Evolutionary conservation across 2,797 vertebrate genomes (phyloP).

Genomic region (Ctenopoma multispine): DNA sequence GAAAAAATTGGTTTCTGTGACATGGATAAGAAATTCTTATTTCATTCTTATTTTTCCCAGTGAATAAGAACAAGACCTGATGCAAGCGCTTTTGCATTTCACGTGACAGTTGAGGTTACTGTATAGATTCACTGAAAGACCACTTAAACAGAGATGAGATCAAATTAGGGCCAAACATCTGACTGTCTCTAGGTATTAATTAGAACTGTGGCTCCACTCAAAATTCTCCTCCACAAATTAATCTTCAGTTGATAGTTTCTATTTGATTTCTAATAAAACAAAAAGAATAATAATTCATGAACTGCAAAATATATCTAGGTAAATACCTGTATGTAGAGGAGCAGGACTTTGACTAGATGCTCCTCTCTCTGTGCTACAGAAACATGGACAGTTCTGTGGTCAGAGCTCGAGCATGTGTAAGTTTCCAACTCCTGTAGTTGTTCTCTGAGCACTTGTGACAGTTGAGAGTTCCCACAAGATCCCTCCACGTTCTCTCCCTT

Average conservation of each 20-base stretch:
- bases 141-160: background rate
- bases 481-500: conserved; percentile 58
- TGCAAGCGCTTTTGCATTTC: conserved; percentile 8
- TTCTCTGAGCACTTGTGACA: conserved; percentile 67
- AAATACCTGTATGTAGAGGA: conserved; percentile 82
- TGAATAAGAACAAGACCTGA: conserved; percentile 22
- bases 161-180: background rate
- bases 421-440: conserved; percentile 71
- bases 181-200: background rate
- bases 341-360: conserved; percentile 68
- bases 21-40: background rate
- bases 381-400: conserved; percentile 33
- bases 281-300: background rate
- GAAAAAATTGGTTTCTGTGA: conserved; percentile 25
- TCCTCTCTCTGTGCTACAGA: conserved; percentile 62
- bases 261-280: background rate
- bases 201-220: background rate
- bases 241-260: background rate
- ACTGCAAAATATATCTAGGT: conserved; percentile 8
- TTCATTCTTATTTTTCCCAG: background rate
- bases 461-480: conserved; percentile 45
- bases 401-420: conserved; percentile 17
- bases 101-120: conserved; percentile 25
- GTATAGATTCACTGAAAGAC: conserved; percentile 18
- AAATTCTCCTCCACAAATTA: background rate